These are phyloP conservation scores for Drosophila athabasca DNA, from an alignment of 1,140 invertebrate species.

Conservation along the genomic window DNA sequence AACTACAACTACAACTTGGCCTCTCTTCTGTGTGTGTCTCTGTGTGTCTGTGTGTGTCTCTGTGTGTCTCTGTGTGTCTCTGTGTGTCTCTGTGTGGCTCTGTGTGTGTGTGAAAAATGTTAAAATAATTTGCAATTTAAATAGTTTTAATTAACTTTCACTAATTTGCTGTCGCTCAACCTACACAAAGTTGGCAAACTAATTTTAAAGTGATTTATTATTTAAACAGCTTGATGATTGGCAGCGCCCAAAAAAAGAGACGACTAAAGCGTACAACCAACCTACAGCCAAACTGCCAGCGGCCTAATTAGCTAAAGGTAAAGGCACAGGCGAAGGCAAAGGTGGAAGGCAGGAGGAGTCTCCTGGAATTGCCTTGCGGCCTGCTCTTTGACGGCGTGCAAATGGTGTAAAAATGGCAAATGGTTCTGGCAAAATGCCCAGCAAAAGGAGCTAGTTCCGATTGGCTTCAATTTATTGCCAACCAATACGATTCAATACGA, in stretches of 20 bases:
- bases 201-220: constrained; percentile 83
- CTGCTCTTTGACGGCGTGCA: constrained; percentile 30
- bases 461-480: constrained; percentile 9
- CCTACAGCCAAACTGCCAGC: constrained; percentile 33
- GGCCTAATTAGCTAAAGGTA: constrained; percentile 66
- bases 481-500: constrained; percentile 2
- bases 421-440: neutral
- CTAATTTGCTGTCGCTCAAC: constrained; percentile 77
- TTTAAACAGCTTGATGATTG: constrained; percentile 78
- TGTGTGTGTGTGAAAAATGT: constrained; percentile 57
- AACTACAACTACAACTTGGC: constrained; percentile 4
- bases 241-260: constrained; percentile 48
- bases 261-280: constrained; percentile 6
- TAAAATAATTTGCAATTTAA: constrained; percentile 82
- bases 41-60: constrained; percentile 17
- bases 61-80: constrained; percentile 9
- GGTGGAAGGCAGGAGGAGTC: constrained; percentile 25
- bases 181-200: constrained; percentile 78
- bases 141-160: constrained; percentile 82
- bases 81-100: constrained; percentile 8
- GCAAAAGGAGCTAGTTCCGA: neutral
- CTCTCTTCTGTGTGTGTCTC: constrained; percentile 9
- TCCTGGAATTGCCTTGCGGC: constrained; percentile 16
- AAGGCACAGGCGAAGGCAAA: constrained; percentile 14
- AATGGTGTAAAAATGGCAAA: constrained; percentile 33